phyloP scores from a whole-genome alignment of 2,113 vertebrate species.

The Sinocyclocheilus rhinocerous region DNA sequence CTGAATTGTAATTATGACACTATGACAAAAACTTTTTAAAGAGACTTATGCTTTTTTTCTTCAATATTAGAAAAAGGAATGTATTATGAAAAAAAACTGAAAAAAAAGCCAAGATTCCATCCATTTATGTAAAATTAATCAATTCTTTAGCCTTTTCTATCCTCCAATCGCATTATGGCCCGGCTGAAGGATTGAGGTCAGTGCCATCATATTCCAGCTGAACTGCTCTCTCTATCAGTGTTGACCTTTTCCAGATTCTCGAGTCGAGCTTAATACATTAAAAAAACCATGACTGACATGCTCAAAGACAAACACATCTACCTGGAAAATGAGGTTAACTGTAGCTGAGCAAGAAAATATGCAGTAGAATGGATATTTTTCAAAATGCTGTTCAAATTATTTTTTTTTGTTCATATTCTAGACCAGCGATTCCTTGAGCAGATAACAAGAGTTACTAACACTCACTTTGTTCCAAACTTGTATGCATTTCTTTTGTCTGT shows the following conservation, averaged over 20 bases:
- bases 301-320: constrained; percentile 2
- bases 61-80: neutral
- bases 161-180: constrained; percentile 16
- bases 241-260: constrained; percentile 27
- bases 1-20: neutral
- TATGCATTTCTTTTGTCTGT: neutral
- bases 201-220: constrained; percentile 16
- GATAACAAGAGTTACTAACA: neutral
- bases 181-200: constrained; percentile 44
- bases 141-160: constrained; percentile 26
- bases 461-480: neutral
- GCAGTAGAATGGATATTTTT: neutral
- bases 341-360: neutral
- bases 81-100: neutral
- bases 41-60: neutral
- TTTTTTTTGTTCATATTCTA: neutral
- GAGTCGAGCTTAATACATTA: constrained; percentile 24
- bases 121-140: constrained; percentile 23
- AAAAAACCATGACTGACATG: constrained; percentile 24
- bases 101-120: constrained; percentile 2
- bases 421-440: neutral
- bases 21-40: neutral
- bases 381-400: neutral
- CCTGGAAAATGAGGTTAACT: constrained; percentile 25
- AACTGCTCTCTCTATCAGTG: constrained; percentile 10